Percentiles rank a stretch among this genome's conserved stretches.
phyloP scores from a whole-genome alignment of 2,113 vertebrate genomes.

The Gymnobelideus leadbeateri region DNA sequence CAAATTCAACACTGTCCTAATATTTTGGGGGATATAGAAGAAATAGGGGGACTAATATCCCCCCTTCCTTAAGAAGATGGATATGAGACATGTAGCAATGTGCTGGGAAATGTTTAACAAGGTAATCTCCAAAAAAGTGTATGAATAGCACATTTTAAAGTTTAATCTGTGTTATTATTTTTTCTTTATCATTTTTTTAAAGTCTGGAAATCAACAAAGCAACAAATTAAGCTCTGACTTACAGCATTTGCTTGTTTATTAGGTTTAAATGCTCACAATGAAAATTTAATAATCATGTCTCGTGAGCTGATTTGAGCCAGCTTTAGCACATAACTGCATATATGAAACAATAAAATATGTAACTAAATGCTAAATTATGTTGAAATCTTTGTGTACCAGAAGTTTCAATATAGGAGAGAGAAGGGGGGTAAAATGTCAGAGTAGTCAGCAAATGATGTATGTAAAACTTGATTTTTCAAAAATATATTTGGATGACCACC shows the following conservation, averaged over 20 bases:
- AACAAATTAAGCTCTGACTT: not conserved
- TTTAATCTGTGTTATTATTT: not conserved
- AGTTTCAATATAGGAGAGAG: not conserved
- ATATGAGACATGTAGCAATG: not conserved
- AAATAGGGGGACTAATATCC: too few species aligned
- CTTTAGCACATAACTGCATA: not conserved
- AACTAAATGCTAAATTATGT: not conserved
- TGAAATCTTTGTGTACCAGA: not conserved
- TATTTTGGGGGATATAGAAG: not conserved
- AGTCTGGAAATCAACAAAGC: not conserved
- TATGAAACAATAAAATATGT: not conserved
- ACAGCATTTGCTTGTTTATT: not conserved
- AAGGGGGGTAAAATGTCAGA: not conserved
- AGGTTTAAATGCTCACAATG: not conserved
- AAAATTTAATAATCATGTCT: not conserved
- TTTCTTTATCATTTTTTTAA: not conserved
- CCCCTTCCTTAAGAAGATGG: not conserved
- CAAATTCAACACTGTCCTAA: not conserved
- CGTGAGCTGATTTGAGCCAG: not conserved
- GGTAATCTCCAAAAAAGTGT: not conserved
- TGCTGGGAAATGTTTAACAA: not conserved
- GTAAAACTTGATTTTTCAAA: not conserved
- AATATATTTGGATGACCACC: not conserved
- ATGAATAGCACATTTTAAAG: not conserved
- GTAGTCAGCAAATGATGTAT: not conserved